These are phyloP conservation scores for Ceryle rudis DNA, from an alignment of 2,797 vertebrate species.

Conservation along the genomic window DNA sequence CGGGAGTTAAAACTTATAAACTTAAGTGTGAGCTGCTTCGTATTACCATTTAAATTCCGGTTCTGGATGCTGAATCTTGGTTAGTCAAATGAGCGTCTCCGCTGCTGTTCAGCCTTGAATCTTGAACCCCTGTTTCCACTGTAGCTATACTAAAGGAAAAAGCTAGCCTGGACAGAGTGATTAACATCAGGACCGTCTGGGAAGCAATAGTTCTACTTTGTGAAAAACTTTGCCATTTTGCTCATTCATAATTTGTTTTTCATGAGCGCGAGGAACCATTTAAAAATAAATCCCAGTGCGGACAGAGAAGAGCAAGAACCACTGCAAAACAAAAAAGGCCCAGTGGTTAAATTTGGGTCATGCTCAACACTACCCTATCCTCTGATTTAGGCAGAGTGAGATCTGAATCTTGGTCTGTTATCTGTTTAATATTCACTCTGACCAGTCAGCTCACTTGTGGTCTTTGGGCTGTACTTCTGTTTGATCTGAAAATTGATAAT, in stretches of 20 bases:
- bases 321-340: neutral
- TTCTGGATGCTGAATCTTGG: neutral
- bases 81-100: neutral
- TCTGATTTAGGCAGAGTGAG: neutral
- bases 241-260: neutral
- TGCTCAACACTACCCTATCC: neutral
- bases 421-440: neutral
- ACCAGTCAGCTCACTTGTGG: neutral
- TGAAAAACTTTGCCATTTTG: neutral
- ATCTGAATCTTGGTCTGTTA: accelerated
- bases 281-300: neutral
- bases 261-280: neutral
- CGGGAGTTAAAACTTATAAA: neutral
- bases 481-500: neutral
- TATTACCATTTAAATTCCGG: neutral
- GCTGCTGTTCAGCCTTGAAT: neutral
- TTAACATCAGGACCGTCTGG: neutral
- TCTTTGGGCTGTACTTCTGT: neutral
- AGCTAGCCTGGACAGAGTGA: neutral
- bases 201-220: neutral
- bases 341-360: neutral
- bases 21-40: neutral
- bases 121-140: neutral
- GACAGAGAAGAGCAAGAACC: neutral
- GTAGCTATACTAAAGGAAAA: neutral